Evolutionary conservation across 1,140 invertebrate species (phyloP).

Genomic region (Gonioctena quinquepunctata): DNA sequence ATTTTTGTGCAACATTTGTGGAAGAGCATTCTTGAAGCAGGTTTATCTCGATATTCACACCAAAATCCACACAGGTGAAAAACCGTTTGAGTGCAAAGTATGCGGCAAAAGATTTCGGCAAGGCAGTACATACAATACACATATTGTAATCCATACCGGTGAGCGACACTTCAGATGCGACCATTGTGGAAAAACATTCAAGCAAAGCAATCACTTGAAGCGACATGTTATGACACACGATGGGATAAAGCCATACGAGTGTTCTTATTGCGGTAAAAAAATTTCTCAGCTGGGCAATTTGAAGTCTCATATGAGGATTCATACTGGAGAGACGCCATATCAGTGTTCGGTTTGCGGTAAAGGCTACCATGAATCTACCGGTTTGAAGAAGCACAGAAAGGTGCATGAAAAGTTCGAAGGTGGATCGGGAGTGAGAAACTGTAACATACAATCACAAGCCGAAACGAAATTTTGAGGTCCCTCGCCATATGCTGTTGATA

Average conservation of each 20-base stretch:
- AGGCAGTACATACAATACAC: not conserved
- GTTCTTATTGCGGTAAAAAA: not conserved
- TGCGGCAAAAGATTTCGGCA: conserved; percentile 36
- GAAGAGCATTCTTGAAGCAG: conserved; percentile 58
- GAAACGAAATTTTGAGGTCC: too few species aligned
- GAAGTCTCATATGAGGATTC: conserved; percentile 46
- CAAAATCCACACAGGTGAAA: conserved; percentile 60
- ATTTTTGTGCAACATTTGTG: conserved; percentile 58
- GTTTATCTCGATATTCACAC: conserved; percentile 62
- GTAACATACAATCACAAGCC: too few species aligned
- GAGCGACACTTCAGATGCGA: conserved; percentile 1
- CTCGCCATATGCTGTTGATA: not conserved
- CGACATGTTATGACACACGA: not conserved
- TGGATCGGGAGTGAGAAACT: not conserved
- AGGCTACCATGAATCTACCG: conserved; percentile 34
- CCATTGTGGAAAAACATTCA: conserved; percentile 5
- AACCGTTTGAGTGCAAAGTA: conserved; percentile 57
- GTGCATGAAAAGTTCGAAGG: not conserved
- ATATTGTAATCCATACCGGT: conserved; percentile 10
- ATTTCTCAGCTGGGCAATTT: conserved; percentile 10
- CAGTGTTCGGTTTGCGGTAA: conserved; percentile 33
- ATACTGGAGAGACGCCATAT: conserved; percentile 59
- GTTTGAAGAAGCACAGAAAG: conserved; percentile 34
- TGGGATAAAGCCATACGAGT: conserved; percentile 5
- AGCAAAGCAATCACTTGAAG: conserved; percentile 1